Evolutionary conservation across 1,140 invertebrate genomes (phyloP).

Genomic region (Ostrea edulis): DNA sequence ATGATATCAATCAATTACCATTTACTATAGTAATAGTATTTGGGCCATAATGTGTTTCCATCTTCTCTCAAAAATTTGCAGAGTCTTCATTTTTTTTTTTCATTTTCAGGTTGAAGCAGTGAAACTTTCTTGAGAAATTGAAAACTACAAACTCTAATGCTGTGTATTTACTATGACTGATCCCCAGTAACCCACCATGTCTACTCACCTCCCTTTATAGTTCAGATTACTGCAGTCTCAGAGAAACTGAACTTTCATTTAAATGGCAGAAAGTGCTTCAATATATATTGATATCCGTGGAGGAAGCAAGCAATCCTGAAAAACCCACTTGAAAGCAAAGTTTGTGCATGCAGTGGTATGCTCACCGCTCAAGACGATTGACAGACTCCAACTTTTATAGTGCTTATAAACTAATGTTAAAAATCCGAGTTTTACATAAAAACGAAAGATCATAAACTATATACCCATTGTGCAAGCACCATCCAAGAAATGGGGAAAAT

Average conservation of each 20-base stretch:
- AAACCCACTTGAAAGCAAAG: not conserved
- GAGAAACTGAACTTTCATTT: not conserved
- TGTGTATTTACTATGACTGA: no score
- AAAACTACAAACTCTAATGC: no score
- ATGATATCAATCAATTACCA: no score
- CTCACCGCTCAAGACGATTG: not conserved
- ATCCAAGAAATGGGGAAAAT: no score
- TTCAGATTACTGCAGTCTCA: not conserved
- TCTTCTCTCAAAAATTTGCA: no score
- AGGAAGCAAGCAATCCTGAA: not conserved
- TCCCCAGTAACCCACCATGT: no score
- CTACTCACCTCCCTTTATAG: no score
- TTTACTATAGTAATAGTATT: no score
- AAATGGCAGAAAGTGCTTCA: not conserved
- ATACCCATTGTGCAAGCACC: not conserved
- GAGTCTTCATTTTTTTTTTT: no score
- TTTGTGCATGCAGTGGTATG: not conserved
- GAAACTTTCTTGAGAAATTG: no score
- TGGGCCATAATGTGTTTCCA: no score
- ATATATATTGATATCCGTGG: not conserved
- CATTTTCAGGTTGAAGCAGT: no score
- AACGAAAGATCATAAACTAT: not conserved
- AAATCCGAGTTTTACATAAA: not conserved
- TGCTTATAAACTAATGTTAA: not conserved
- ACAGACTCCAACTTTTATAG: not conserved